Evolutionary conservation across 2,797 vertebrate species (phyloP), one percentile per base, ranked within the genome.

Genomic region (Lophius americanus): DNA sequence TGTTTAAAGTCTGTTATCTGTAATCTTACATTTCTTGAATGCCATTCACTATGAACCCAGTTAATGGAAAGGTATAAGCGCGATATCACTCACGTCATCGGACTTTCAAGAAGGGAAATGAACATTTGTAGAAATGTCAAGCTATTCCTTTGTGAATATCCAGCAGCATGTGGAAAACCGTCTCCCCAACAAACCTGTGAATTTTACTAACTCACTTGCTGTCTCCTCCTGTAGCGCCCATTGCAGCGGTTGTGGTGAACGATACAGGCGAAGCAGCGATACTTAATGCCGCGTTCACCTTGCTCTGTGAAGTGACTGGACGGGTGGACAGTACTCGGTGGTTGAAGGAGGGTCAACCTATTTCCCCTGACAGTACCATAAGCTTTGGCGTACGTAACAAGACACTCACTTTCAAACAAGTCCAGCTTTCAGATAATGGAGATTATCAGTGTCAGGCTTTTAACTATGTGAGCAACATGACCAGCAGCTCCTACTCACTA

Each of bases 401-500:
- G 3, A 92, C 83, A 0, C 49, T 93, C 53, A 89, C 8, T 2
- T 37, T 93, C 8, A 68, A 53, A 23, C 37, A 72, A 11, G 82
- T 87, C 11, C 53, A 76, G 12, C 44, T 13, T 6, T 84, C 74
- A 57, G 89, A 93, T 66, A 7, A 65, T 3, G 92, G 91, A 62
- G 0, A 38, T 6, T 93, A 92, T 74, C 13, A 35, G 38, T 94
- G 93, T 67, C 38, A 59, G 42, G 92, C 85, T 70, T 74, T 23
- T 9, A 93, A 93, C 54, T 1, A 47, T 33, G 86, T 92, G 41
- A 92, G 90, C 89, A 83, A 78, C 56, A 68, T 64, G 70, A 88
- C 70, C 51, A 93, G 93, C 71, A 39, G 5, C 32, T 8, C 39
- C 10, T 91, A 84, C 63, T 5, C 0, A 3, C 68, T 93, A 0